A percentile compares a stretch with the other conserved stretches of the same genome.
These are phyloP conservation scores for Bombus haemorrhoidalis DNA, from an alignment of 1,140 invertebrate genomes.

Conservation along the genomic window DNA sequence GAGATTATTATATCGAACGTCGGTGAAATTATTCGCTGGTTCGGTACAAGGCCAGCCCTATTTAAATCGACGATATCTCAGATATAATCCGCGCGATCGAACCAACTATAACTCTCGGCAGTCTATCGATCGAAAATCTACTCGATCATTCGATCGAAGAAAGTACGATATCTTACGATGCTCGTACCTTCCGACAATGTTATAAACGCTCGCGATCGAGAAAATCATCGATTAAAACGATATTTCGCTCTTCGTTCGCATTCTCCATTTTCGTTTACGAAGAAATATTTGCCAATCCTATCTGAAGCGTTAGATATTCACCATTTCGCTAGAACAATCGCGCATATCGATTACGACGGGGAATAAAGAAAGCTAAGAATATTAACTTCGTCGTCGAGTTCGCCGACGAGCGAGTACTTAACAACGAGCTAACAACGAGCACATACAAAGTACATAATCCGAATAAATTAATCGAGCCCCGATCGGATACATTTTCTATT, in stretches of 20 bases:
- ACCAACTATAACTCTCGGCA: slow-evolving; percentile 16
- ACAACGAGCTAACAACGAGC: no score
- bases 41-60: slow-evolving; percentile 47
- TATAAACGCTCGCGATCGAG: no score
- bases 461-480: no score
- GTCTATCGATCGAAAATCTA: not conserved
- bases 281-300: no score
- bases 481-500: no score
- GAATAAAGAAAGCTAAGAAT: not conserved
- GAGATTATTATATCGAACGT: slow-evolving; percentile 43
- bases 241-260: no score
- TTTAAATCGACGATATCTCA: slow-evolving; percentile 11
- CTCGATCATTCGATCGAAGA: not conserved
- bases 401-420: no score
- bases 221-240: no score
- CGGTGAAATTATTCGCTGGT: slow-evolving; percentile 37
- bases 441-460: no score
- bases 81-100: slow-evolving; percentile 49
- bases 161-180: no score
- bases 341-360: not conserved
- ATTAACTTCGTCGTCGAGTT: no score
- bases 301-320: not conserved
- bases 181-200: no score
- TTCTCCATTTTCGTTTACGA: not conserved
- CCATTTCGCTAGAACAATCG: not conserved